Conservation (phyloP, 2,888 invertebrate species). For the Noctua pronuba region DNA sequence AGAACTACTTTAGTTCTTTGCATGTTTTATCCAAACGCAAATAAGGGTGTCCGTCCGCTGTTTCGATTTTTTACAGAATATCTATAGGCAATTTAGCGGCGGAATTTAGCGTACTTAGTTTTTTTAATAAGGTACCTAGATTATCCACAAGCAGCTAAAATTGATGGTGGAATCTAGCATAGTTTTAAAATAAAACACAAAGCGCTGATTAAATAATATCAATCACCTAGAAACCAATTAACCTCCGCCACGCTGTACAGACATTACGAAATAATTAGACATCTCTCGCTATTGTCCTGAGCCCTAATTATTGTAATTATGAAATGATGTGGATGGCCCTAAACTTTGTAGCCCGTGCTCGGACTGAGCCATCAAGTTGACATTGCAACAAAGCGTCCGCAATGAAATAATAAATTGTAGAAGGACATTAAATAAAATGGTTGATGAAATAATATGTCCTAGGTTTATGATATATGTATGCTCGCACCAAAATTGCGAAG, state of each 20-base stretch:
- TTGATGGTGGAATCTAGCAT: not conserved
- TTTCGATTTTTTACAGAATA: not conserved
- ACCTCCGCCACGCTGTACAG: not conserved
- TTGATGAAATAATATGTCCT: slow-evolving; percentile 5
- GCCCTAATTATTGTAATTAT: slow-evolving; percentile 37
- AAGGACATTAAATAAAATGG: slow-evolving; percentile 34
- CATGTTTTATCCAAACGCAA: not conserved
- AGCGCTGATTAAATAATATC: not conserved
- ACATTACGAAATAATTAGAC: slow-evolving; percentile 17
- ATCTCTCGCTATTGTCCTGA: slow-evolving; percentile 9
- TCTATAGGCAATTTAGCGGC: not conserved
- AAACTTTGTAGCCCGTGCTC: slow-evolving; percentile 22
- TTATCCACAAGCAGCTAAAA: not conserved
- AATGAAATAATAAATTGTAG: slow-evolving; percentile 32
- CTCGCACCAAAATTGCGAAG: slow-evolving; percentile 1
- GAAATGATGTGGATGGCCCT: slow-evolving; percentile 13
- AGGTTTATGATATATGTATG: not conserved
- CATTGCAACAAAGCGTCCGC: slow-evolving; percentile 29
- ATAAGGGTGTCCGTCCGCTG: no score
- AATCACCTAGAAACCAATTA: slow-evolving; percentile 3
- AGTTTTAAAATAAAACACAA: not conserved
- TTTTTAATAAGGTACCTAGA: not conserved
- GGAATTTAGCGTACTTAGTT: not conserved
- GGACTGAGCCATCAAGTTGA: slow-evolving; percentile 26
- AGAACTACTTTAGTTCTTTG: not conserved